Evolutionary conservation across 2,888 invertebrate genomes (phyloP).

Genomic region (Athalia circularis): DNA sequence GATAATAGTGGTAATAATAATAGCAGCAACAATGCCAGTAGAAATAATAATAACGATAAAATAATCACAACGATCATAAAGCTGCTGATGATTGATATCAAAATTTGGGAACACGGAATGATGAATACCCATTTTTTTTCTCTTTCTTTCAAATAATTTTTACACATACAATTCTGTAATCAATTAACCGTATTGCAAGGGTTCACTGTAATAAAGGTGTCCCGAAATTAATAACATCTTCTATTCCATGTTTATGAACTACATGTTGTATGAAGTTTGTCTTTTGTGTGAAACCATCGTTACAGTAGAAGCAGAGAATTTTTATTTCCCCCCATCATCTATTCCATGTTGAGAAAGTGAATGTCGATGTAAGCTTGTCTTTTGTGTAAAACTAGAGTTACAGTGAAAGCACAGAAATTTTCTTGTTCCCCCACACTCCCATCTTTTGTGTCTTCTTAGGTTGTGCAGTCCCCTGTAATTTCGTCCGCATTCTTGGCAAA

Average conservation of each 20-base stretch:
- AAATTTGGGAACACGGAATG: no score
- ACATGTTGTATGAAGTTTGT: no score
- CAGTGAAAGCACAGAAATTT: slow-evolving; percentile 69
- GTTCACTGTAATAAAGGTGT: no score
- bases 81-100: no score
- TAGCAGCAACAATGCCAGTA: no score
- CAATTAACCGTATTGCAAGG: background rate
- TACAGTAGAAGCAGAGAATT: no score
- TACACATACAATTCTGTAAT: background rate
- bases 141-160: slow-evolving; percentile 6
- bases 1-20: no score
- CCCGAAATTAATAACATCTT: slow-evolving; percentile 15
- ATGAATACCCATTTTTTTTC: no score
- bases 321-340: background rate
- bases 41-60: background rate
- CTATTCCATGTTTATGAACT: slow-evolving; percentile 1
- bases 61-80: background rate
- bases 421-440: slow-evolving; percentile 71
- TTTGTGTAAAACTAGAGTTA: slow-evolving; percentile 67
- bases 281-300: no score
- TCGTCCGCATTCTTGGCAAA: slow-evolving; percentile 62
- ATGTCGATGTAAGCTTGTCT: slow-evolving; percentile 68
- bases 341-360: slow-evolving; percentile 62
- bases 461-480: slow-evolving; percentile 64
- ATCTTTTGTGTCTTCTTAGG: slow-evolving; percentile 67